Base-by-base conservation (phyloP, 2,797 vertebrate genomes). In the Decapterus maruadsi region DNA sequence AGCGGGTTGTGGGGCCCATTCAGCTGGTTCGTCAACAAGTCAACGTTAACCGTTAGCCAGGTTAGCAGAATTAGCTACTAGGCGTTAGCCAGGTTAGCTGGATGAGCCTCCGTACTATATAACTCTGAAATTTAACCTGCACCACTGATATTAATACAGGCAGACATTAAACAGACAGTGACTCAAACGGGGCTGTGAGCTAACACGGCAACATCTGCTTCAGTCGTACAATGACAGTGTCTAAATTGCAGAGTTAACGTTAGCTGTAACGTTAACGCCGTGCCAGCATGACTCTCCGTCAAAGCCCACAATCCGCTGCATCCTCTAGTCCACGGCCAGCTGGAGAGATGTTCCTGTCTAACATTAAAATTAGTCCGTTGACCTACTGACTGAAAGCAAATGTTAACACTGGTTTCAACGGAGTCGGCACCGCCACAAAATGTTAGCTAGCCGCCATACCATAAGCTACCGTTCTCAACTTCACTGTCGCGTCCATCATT, bases 21-120 rank as follows among this genome's bases (percentile, higher is more conserved):
- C 91, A 88, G 89, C 90, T 92, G 92, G 81, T 89, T 87, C 91
- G 91, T 92, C 93, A 93, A 94, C 92, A 93, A 94, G 91, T 92
- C 89, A 93, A 20, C 85, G 89, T 90, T 90, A 90, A 92, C 91
- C 84, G 91, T 85, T 91, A 92, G 91, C 88, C 78, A 85, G 84
- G 82, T 87, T 91, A 91, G 91, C 86, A 55, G 63, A 89, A 78
- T 81, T 80, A 85, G 89, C 91, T 77, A 71, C 26, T 72, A 72
- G 56, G 75, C 78, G 63, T 76, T 87, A 92, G 90, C 89, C 81
- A 73, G 62, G 82, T 84, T 87, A 87, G 84, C 83, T 77, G 57
- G 31, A 12, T 36, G 36, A 61, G 67, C 77, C 70, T 74, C 61
- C 56, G 70, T 56, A 61, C 38, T 43, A n/a, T 65, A 19, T 11